Percentiles rank a stretch among this genome's conserved stretches.
Evolutionary conservation across 1,140 invertebrate genomes (phyloP).

Genomic region (Trachymyrmex septentrionalis): DNA sequence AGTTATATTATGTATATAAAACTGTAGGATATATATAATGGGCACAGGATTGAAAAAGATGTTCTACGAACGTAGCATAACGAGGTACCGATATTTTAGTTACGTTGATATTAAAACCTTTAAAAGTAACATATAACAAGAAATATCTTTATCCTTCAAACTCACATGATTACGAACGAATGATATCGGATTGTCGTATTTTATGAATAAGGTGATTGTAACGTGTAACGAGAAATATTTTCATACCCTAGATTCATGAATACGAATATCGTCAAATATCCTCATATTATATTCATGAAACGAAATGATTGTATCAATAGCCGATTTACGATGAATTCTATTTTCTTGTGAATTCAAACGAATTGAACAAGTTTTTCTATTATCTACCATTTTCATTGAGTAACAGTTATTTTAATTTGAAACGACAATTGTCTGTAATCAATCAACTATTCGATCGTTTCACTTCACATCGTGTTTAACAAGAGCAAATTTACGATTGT

Average conservation of each 20-base stretch:
- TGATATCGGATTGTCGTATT: slow-evolving; percentile 8
- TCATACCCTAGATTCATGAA: slow-evolving; percentile 2
- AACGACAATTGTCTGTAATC: slow-evolving; percentile 33
- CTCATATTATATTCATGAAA: slow-evolving; percentile 33
- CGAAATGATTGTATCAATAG: slow-evolving; percentile 18
- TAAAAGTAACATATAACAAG: slow-evolving; percentile 1
- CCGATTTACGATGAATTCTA: neutral
- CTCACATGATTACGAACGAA: neutral
- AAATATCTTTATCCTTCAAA: slow-evolving; percentile 25
- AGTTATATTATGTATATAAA: neutral
- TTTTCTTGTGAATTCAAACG: slow-evolving; percentile 34
- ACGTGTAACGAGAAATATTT: slow-evolving; percentile 26
- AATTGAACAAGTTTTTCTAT: neutral
- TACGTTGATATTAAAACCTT: slow-evolving; percentile 1
- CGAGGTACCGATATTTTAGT: neutral
- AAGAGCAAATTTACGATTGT: slow-evolving; percentile 41
- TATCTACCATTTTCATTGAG: slow-evolving; percentile 18
- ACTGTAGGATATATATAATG: slow-evolving; percentile 7
- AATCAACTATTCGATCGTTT: slow-evolving; percentile 24
- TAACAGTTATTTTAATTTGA: slow-evolving; percentile 3
- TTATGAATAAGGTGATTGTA: slow-evolving; percentile 20
- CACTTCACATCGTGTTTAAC: slow-evolving; percentile 44
- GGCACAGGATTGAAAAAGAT: slow-evolving; percentile 5
- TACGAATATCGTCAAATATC: neutral
- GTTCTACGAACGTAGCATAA: neutral